Conservation (phyloP, 2,888 invertebrate species). For the Trichacis sp. region DNA sequence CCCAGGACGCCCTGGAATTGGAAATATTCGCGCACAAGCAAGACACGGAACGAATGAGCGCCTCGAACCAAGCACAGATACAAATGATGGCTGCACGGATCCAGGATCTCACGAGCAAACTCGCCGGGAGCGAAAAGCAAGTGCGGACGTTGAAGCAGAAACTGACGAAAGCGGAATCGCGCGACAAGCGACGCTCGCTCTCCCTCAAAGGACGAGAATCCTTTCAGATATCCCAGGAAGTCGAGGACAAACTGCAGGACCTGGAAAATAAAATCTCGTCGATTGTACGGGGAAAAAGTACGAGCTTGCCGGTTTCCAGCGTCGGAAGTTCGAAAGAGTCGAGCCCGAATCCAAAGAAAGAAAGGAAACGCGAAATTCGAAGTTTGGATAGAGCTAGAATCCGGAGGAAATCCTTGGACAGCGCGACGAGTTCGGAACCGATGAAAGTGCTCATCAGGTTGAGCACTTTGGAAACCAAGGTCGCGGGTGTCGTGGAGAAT, state of each 20-base stretch:
- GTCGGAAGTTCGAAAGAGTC: slow-evolving; percentile 72
- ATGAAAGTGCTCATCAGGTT: slow-evolving; percentile 84
- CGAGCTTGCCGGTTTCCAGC: slow-evolving; percentile 69
- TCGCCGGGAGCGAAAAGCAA: slow-evolving; percentile 85
- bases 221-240: slow-evolving; percentile 83
- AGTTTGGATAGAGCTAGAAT: slow-evolving; percentile 69
- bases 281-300: slow-evolving; percentile 72
- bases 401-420: slow-evolving; percentile 82
- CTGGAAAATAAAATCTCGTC: slow-evolving; percentile 82
- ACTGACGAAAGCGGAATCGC: slow-evolving; percentile 80
- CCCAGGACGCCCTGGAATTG: slow-evolving; percentile 84
- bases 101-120: slow-evolving; percentile 85
- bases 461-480: slow-evolving; percentile 82
- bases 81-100: slow-evolving; percentile 86
- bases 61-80: slow-evolving; percentile 80
- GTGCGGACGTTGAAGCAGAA: slow-evolving; percentile 84
- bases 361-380: slow-evolving; percentile 55
- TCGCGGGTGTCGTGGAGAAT: slow-evolving; percentile 71
- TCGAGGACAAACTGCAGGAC: slow-evolving; percentile 87
- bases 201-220: slow-evolving; percentile 88
- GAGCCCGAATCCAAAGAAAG: slow-evolving; percentile 71
- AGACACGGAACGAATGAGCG: slow-evolving; percentile 76
- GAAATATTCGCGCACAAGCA: slow-evolving; percentile 82
- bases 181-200: slow-evolving; percentile 83
- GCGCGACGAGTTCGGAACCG: slow-evolving; percentile 82